Evolutionary conservation across 2,113 vertebrate species (phyloP), one percentile per base, ranked within the genome.

Genomic region (Zosterops hypoxanthus): DNA sequence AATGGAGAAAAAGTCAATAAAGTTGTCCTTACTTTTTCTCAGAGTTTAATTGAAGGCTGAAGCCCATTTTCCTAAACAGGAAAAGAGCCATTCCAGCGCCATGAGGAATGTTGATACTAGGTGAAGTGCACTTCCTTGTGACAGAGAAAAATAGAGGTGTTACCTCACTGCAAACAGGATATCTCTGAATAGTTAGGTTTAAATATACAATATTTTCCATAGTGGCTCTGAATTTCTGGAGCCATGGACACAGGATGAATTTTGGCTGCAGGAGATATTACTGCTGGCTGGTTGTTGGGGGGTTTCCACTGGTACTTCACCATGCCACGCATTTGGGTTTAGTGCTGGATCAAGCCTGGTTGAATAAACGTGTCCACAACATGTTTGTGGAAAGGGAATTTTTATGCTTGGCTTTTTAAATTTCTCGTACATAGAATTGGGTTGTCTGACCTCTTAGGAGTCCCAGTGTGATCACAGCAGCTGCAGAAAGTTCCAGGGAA

Each of bases 91-190:
- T 97, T 96, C 95, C 95, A 93, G 86, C 29, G 0, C 39, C 0
- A 39, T 92, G 92, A 87, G 87, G 86, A 94, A 93, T 93, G 94
- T 97, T 97, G 96, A 96, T 92, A 88, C 83, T 85, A 66, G 86
- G 80, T 88, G 90, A 96, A 97, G 89, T 95, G 83, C 86, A 95
- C 92, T 97, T 97, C 95, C 96, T 97, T 26, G 60, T 92, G 90
- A 88, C 96, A 94, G 91, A 95, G 92, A 96, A 88, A 95, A 97
- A 95, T 88, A 97, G 95, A 97, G 94, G 96, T 96, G 95, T 95
- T 97, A 95, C 94, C 92, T 96, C 93, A 92, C 21, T 95, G 89
- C 96, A 96, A 95, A 96, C 97, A 97, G 97, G 96, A 97, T 97
- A 97, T 97, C 96, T 96, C 94, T 95, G 92, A 97, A 95, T 96